phyloP scores from a whole-genome alignment of 92 coral and sea anemone species.

The Palythoa grandis region DNA sequence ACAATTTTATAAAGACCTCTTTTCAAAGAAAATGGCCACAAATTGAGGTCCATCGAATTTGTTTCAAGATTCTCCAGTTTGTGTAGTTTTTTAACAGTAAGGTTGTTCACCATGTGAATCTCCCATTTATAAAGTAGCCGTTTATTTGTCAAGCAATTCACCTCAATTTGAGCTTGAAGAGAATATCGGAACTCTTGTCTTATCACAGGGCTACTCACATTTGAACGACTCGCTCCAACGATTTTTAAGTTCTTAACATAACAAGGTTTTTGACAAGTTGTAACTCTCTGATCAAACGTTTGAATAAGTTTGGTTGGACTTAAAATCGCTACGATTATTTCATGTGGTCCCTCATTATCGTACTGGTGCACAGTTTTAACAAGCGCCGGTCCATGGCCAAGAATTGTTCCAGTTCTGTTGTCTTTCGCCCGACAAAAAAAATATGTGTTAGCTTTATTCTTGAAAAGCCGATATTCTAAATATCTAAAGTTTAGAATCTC shows the following conservation, averaged over 20 bases:
- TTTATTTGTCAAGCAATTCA: conserved; percentile 14
- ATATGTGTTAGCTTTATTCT: background rate
- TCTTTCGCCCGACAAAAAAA: background rate
- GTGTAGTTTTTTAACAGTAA: background rate
- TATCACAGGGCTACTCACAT: conserved; percentile 55
- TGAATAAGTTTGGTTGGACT: conserved; percentile 62
- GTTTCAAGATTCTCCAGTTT: conserved; percentile 18
- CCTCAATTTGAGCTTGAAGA: conserved; percentile 9
- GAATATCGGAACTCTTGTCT: conserved; percentile 70
- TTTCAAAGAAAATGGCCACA: conserved; percentile 58
- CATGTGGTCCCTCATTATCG: conserved; percentile 42
- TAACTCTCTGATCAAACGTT: conserved; percentile 46
- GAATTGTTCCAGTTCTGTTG: background rate
- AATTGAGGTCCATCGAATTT: conserved; percentile 42
- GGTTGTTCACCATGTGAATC: conserved; percentile 7
- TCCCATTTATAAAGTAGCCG: conserved; percentile 4
- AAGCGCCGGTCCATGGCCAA: background rate
- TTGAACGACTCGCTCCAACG: conserved; percentile 60
- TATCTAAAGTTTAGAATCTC: no score
- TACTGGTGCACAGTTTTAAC: conserved; percentile 32
- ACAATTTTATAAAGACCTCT: conserved; percentile 76
- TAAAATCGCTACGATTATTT: conserved; percentile 51
- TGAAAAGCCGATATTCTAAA: background rate
- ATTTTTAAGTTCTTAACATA: conserved; percentile 65
- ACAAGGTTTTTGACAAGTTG: conserved; percentile 57